Percentiles rank a stretch among this genome's conserved stretches.
Evolutionary conservation across 2,113 vertebrate genomes (phyloP).

Genomic region (Pluvianellus socialis): DNA sequence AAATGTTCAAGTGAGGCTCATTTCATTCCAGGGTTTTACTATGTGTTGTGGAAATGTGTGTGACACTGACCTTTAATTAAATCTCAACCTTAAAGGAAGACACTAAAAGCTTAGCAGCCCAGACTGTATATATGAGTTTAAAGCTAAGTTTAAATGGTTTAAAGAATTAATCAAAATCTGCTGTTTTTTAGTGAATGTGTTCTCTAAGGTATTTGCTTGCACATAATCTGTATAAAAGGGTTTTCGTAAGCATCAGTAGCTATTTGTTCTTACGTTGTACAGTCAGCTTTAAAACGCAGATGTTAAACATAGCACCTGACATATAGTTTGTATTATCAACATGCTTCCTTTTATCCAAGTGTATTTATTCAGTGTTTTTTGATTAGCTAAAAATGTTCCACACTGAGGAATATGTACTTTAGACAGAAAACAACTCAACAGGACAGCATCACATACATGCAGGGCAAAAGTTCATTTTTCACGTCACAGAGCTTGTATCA

Average conservation of each 20-base stretch:
- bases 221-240: background rate
- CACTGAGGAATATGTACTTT: background rate
- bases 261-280: background rate
- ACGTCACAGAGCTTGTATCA: background rate
- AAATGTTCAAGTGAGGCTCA: slow-evolving; percentile 58
- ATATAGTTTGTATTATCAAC: background rate
- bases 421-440: slow-evolving; percentile 2
- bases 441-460: background rate
- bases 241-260: background rate
- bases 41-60: slow-evolving; percentile 49
- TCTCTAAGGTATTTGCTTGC: background rate
- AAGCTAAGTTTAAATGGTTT: background rate
- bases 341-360: background rate
- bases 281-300: background rate
- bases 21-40: slow-evolving; percentile 57
- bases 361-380: background rate
- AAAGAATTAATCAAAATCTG: background rate
- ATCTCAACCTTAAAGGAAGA: slow-evolving; percentile 24
- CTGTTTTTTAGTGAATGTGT: background rate
- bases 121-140: background rate
- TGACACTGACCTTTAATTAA: slow-evolving; percentile 59
- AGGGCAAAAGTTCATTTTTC: slow-evolving; percentile 11
- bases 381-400: background rate
- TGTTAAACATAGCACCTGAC: background rate
- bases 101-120: background rate